Evolutionary conservation across 30 jellyfish, hydroid and myxozoan species (phyloP).

Genomic region (Morbakka virulenta): DNA sequence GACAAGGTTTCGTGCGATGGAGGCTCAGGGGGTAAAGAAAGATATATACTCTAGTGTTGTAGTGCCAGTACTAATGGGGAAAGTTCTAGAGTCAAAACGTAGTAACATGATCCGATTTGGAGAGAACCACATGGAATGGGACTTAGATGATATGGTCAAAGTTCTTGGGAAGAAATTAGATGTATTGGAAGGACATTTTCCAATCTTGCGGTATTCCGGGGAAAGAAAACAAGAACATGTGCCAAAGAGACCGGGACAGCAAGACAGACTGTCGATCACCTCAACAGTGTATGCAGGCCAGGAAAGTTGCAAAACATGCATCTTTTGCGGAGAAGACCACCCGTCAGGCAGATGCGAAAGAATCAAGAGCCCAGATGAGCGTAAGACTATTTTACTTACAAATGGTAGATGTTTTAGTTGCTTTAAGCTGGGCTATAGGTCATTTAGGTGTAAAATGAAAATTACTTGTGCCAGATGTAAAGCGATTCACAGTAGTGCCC

Average conservation of each 20-base stretch:
- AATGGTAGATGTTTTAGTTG: slow-evolving; percentile 2
- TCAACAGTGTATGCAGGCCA: slow-evolving; percentile 34
- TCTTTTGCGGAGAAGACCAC: slow-evolving; percentile 9
- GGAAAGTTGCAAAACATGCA: not conserved
- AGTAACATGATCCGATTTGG: not conserved
- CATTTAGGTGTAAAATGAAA: not conserved
- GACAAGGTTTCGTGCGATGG: not conserved
- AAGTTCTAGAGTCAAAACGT: not conserved
- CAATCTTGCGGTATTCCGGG: not conserved
- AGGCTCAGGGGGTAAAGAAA: not conserved
- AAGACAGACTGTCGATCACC: slow-evolving; percentile 31
- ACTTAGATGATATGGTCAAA: slow-evolving; percentile 7
- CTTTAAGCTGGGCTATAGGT: not conserved
- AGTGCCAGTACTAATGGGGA: not conserved
- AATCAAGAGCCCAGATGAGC: slow-evolving; percentile 1
- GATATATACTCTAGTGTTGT: not conserved
- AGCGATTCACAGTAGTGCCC: slow-evolving; percentile 4
- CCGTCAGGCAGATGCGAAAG: slow-evolving; percentile 3
- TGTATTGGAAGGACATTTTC: slow-evolving; percentile 1
- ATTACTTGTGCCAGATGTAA: too few relatives aligned
- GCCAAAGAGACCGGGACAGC: not conserved
- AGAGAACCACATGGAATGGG: slow-evolving; percentile 39
- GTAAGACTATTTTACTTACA: not conserved
- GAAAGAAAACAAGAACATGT: not conserved
- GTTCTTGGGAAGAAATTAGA: slow-evolving; percentile 3